A percentile compares a stretch with the other conserved stretches of the same genome.
These are phyloP conservation scores for Astyanax mexicanus DNA, from an alignment of 2,797 vertebrate genomes.

Conservation along the genomic window DNA sequence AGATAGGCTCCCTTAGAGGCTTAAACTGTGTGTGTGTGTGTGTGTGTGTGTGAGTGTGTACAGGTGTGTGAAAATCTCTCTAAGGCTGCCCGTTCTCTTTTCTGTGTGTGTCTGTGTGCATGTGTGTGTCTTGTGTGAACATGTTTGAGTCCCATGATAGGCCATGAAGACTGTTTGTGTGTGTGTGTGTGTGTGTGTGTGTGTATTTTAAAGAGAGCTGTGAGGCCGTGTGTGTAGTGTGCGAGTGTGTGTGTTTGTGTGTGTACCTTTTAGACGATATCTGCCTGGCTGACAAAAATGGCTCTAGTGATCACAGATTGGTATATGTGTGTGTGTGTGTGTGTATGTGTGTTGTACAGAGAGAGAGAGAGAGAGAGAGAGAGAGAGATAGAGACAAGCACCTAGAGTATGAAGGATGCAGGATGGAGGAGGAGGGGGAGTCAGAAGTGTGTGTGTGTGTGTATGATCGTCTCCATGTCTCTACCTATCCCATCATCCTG, in stretches of 20 bases:
- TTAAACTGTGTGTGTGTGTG: conserved; percentile 48
- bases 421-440: conserved; percentile 44
- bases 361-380: background rate
- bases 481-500: conserved; percentile 64
- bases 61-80: conserved; percentile 51
- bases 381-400: conserved; percentile 50
- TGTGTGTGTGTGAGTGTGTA: conserved; percentile 34
- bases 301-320: conserved; percentile 59
- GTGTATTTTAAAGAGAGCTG: background rate
- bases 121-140: conserved; percentile 32
- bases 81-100: no score
- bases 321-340: conserved; percentile 41
- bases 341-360: no score
- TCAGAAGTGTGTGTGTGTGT: conserved; percentile 46
- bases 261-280: conserved; percentile 28
- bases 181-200: background rate
- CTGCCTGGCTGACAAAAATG: conserved; percentile 48
- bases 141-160: conserved; percentile 26
- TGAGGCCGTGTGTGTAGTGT: background rate
- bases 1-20: conserved; percentile 32
- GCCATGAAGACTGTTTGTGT: background rate
- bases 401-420: conserved; percentile 54
- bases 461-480: conserved; percentile 58
- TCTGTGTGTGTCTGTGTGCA: conserved; percentile 26
- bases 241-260: background rate